phyloP scores from a whole-genome alignment of 2,113 vertebrate species.

The Fulmarus glacialis region DNA sequence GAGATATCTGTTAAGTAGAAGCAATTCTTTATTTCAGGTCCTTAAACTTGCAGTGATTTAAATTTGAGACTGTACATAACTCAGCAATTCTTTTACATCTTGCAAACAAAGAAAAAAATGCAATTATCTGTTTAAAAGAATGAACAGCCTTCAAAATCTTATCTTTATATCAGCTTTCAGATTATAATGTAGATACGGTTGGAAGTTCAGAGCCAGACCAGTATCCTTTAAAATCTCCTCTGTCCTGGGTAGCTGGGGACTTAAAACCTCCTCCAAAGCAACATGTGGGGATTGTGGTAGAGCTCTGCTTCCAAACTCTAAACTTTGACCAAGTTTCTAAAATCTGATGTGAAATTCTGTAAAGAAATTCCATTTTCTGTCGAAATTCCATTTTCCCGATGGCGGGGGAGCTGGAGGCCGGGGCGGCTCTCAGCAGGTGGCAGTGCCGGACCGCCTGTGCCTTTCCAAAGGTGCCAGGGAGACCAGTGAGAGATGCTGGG shows the following conservation, averaged over 20 bases:
- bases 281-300: accelerated
- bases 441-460: not conserved
- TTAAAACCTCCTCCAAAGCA: not conserved
- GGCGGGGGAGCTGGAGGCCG: not conserved
- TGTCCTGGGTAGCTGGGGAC: accelerated
- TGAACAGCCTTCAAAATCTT: not conserved
- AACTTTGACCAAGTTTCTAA: not conserved
- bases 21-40: not conserved
- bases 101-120: not conserved
- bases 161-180: not conserved
- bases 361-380: not conserved
- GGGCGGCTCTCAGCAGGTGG: not conserved
- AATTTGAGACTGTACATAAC: not conserved
- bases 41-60: not conserved
- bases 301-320: not conserved
- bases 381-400: too few species aligned
- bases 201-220: not conserved
- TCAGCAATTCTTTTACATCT: not conserved
- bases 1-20: not conserved
- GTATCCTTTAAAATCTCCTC: not conserved
- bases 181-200: accelerated
- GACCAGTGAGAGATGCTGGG: not conserved
- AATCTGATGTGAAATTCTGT: not conserved
- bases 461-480: not conserved
- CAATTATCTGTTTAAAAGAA: not conserved